A percentile compares a stretch with the other conserved stretches of the same genome.
These are phyloP conservation scores for Caenorhabditis auriculariae DNA, from an alignment of 2,888 invertebrate species.

Conservation along the genomic window DNA sequence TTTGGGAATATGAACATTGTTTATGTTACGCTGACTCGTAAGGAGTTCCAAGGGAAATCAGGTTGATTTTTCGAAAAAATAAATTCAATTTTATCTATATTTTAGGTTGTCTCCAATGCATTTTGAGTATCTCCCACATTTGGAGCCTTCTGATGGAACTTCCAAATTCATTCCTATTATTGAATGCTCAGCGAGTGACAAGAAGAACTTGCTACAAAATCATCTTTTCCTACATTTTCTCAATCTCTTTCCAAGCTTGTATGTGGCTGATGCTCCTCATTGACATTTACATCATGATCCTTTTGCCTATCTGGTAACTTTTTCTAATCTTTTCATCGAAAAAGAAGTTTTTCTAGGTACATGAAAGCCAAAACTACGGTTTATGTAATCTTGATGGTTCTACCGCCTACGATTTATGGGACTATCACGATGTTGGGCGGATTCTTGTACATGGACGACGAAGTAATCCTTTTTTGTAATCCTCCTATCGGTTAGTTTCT, in stretches of 20 bases:
- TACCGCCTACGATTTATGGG: conserved; percentile 5
- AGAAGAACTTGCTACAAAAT: too few species aligned
- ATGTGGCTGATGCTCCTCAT: conserved; percentile 14
- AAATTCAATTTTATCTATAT: neutral
- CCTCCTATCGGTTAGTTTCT: conserved; percentile 19
- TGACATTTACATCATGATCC: conserved; percentile 14
- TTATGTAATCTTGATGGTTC: conserved; percentile 5
- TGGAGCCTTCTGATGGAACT: conserved; percentile 9
- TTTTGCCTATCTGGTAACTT: conserved; percentile 11
- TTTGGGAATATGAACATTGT: conserved; percentile 22
- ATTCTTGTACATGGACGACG: conserved; percentile 14
- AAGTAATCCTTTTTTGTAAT: conserved; percentile 14
- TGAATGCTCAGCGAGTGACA: too few species aligned
- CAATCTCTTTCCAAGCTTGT: conserved; percentile 16
- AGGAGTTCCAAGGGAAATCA: conserved; percentile 9
- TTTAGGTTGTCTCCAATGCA: conserved; percentile 11
- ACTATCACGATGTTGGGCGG: conserved; percentile 7
- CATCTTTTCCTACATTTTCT: conserved; percentile 17
- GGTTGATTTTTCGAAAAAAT: conserved; percentile 7
- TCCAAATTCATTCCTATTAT: too few species aligned
- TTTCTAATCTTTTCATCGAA: too few species aligned
- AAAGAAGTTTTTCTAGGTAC: conserved; percentile 13
- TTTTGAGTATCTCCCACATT: conserved; percentile 9
- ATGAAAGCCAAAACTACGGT: neutral
- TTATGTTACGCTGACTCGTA: conserved; percentile 9